Base-by-base conservation (phyloP, 2,888 invertebrate genomes). In the Alentia gelatinosa region DNA sequence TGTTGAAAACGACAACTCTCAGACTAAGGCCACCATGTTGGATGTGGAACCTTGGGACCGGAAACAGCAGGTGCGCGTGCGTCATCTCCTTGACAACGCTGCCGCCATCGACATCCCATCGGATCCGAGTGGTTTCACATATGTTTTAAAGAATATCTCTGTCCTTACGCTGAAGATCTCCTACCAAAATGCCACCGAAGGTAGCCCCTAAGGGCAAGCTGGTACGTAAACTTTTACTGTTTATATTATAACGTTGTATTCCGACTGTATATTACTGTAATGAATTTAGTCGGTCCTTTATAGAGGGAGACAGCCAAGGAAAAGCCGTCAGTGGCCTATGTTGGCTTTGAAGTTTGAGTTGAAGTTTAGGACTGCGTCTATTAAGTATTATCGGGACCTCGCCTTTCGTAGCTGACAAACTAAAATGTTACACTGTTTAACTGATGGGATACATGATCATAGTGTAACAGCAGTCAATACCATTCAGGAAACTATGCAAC, bases 151-250 rank as follows among this genome's bases (percentile, higher is more conserved):
- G 37, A 35, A 19, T 37, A n/a, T 15, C 15, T 15, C n/a, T 19
- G 15, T 15, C 79, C 63, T 89, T 5, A 40, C 3, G 19, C 23
- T 26, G 37, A 33, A 68, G 89, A 63, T 23, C 30, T 19, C 26
- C 63, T 23, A 37, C 83, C 91, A 94, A 92, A 90, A 94, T 94
- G 94, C 94, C 94, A 86, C 93, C 93, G 33, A 94, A 94, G 91
- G 91, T 89, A 92, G 83, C 92, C 68, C 91, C 91, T 30, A 94
- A 94, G 90, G 93, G 92, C 26, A 94, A 94, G 90, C 93, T 93
- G 94, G 94, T 94, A 93, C 50, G 42, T 47, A 75, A 9, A 75
- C n/a, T 74, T 23, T 23, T 12, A 79, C 4, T 79, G 12, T 68
- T 68, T 68, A 68, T 68, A 63, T 63, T 63, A n/a, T 23, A 63